A percentile compares a stretch with the other conserved stretches of the same genome.
phyloP scores from a whole-genome alignment of 2,113 vertebrate species.

The Coreoperca whiteheadi region DNA sequence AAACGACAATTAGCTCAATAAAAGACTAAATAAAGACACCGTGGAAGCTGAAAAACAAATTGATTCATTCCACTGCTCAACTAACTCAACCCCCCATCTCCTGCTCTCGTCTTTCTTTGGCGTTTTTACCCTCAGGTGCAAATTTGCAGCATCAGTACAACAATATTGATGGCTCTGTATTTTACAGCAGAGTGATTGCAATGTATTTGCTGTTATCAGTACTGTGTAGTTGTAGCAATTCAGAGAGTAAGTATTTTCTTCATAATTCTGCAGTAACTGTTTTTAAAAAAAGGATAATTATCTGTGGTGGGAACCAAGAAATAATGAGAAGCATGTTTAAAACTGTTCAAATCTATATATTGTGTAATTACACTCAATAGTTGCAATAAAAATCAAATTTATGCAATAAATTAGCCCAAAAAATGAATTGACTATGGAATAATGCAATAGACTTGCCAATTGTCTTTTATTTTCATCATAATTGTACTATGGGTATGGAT shows the following conservation, averaged over 20 bases:
- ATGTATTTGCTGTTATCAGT: background rate
- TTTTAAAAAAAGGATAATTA: background rate
- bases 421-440: background rate
- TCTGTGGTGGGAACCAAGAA: background rate
- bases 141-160: background rate
- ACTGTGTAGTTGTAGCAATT: background rate
- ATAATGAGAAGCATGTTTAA: background rate
- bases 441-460: background rate
- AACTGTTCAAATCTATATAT: background rate
- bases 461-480: background rate
- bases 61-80: constrained; percentile 66
- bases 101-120: constrained; percentile 27
- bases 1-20: constrained; percentile 42
- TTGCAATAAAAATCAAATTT: background rate
- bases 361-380: background rate
- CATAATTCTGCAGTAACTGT: too few relatives aligned
- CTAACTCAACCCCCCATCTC: constrained; percentile 33
- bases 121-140: constrained; percentile 5
- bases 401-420: background rate
- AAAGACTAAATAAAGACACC: constrained; percentile 40
- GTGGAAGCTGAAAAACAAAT: constrained; percentile 35
- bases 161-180: background rate
- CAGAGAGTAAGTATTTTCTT: background rate
- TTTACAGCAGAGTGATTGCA: background rate
- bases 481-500: background rate